Conservation (phyloP, 2,113 vertebrate species). For the Elanoides forficatus region DNA sequence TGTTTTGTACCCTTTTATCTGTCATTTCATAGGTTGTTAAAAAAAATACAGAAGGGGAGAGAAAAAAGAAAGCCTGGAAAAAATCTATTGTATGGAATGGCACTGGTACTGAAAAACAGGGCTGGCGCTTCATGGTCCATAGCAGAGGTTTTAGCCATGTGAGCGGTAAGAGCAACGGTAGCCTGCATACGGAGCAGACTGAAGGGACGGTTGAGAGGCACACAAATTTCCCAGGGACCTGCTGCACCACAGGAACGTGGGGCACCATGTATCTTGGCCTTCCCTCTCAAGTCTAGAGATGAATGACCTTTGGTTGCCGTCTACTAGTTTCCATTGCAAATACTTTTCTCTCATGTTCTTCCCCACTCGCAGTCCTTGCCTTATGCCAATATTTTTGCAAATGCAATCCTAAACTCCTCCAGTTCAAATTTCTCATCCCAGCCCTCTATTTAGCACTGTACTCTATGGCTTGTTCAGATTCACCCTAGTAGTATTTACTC, state of each 20-base stretch:
- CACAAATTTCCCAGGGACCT: not conserved
- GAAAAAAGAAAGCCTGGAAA: conserved; percentile 19
- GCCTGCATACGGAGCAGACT: not conserved
- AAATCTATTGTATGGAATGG: not conserved
- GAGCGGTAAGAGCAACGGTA: accelerated
- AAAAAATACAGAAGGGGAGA: not conserved
- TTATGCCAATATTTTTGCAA: not conserved
- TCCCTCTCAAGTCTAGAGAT: not conserved
- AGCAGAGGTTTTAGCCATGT: not conserved
- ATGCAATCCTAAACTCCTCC: not conserved
- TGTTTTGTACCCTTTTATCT: conserved; percentile 40
- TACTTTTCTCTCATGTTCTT: not conserved
- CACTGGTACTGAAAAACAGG: not conserved
- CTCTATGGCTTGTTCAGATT: not conserved
- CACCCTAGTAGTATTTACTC: not conserved
- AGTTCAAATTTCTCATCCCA: not conserved
- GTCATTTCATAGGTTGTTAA: conserved; percentile 37
- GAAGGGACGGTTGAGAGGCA: not conserved
- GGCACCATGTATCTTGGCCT: not conserved
- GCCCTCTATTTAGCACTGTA: not conserved
- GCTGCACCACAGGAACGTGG: accelerated
- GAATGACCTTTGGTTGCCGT: not conserved
- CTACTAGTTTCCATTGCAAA: not conserved
- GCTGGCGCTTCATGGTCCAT: not conserved
- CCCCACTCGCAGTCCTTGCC: not conserved